These are phyloP conservation scores for Gymnothorax reevesii DNA, from an alignment of 2,797 vertebrate genomes.

Conservation along the genomic window DNA sequence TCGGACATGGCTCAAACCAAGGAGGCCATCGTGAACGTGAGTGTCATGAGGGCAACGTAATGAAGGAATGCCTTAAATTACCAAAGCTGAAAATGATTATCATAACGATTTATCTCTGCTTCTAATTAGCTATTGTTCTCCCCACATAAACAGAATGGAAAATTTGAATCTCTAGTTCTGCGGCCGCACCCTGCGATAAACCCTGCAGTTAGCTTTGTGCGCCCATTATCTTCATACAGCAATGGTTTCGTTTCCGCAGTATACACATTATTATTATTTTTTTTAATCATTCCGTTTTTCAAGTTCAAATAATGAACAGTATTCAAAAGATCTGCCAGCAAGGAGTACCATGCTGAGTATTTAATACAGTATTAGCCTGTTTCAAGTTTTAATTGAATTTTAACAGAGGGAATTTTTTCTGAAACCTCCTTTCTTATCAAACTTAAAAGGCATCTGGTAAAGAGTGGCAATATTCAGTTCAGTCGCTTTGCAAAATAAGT, in stretches of 20 bases:
- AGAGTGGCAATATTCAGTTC: background rate
- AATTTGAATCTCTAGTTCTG: background rate
- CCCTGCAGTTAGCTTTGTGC: background rate
- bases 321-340: background rate
- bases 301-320: background rate
- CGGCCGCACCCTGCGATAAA: background rate
- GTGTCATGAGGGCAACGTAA: slow-evolving; percentile 48
- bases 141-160: background rate
- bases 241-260: background rate
- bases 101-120: background rate
- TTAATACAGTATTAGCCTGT: background rate
- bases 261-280: background rate
- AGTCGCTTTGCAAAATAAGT: too few relatives aligned
- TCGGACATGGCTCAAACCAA: slow-evolving; percentile 98
- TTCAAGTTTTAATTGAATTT: background rate
- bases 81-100: background rate
- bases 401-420: background rate
- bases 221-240: background rate
- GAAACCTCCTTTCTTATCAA: background rate
- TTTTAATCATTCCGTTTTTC: background rate
- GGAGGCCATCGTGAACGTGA: slow-evolving; percentile 95
- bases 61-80: background rate
- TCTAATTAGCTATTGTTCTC: background rate
- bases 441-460: background rate
- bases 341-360: background rate